phyloP scores from a whole-genome alignment of 2,888 invertebrate genomes.

The Tribolium freemani region DNA sequence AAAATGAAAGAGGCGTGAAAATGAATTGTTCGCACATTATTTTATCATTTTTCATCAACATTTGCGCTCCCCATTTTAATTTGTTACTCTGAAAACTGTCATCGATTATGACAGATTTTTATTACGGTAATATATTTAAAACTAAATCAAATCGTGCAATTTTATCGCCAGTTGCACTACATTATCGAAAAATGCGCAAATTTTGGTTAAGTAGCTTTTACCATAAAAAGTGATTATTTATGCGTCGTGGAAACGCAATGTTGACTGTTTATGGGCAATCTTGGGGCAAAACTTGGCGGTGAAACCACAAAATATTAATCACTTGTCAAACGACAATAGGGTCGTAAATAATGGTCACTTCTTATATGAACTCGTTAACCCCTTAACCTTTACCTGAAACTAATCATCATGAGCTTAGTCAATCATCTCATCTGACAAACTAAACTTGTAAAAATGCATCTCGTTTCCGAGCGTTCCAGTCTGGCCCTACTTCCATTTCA shows the following conservation, averaged over 20 bases:
- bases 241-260: background rate
- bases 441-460: background rate
- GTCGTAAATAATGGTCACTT: slow-evolving; percentile 22
- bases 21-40: slow-evolving; percentile 27
- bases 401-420: background rate
- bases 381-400: slow-evolving; percentile 5
- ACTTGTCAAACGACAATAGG: slow-evolving; percentile 29
- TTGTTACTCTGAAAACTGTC: slow-evolving; percentile 24
- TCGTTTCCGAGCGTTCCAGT: background rate
- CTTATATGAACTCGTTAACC: slow-evolving; percentile 22
- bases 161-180: background rate
- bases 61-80: slow-evolving; percentile 17
- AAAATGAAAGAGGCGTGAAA: slow-evolving; percentile 20
- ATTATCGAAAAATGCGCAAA: background rate
- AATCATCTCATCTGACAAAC: background rate
- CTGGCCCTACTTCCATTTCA: slow-evolving; percentile 22
- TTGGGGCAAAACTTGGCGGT: slow-evolving; percentile 5
- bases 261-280: slow-evolving; percentile 6
- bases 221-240: slow-evolving; percentile 7
- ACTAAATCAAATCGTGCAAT: slow-evolving; percentile 1
- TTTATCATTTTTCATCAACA: slow-evolving; percentile 30
- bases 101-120: slow-evolving; percentile 20
- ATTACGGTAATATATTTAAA: slow-evolving; percentile 16
- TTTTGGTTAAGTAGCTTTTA: too few relatives aligned
- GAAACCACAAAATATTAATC: slow-evolving; percentile 32